Evolutionary conservation across 2,797 vertebrate species (phyloP).

Genomic region (Pogoniulus pusillus): DNA sequence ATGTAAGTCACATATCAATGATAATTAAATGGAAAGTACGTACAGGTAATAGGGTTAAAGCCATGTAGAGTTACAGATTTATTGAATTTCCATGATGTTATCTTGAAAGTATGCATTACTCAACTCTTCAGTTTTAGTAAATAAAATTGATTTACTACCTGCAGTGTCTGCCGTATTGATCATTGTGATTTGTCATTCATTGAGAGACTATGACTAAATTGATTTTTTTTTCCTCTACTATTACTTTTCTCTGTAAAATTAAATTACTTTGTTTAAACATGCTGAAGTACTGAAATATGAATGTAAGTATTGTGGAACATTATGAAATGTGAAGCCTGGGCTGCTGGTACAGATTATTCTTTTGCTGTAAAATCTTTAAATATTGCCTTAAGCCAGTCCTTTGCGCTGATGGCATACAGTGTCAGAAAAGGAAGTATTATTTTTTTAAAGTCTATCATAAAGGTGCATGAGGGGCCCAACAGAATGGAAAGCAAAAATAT

Average conservation of each 20-base stretch:
- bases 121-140: constrained; percentile 5
- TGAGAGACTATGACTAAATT: neutral
- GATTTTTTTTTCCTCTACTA: constrained; percentile 1
- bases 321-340: constrained; percentile 19
- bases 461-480: neutral
- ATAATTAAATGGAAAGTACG: neutral
- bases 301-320: neutral
- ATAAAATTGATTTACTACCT: constrained; percentile 18
- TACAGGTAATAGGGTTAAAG: neutral
- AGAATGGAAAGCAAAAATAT: neutral
- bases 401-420: neutral
- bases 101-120: neutral
- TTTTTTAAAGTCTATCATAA: neutral
- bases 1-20: neutral
- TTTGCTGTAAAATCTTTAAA: neutral
- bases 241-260: constrained; percentile 42
- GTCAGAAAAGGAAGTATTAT: no score
- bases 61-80: constrained; percentile 11
- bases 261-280: constrained; percentile 53
- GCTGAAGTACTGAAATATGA: constrained; percentile 27
- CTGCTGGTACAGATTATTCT: neutral
- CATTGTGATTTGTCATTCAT: neutral
- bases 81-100: neutral
- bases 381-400: neutral
- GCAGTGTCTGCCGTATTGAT: neutral